Evolutionary conservation across 2,888 invertebrate species (phyloP), one percentile per base, ranked within the genome.

Genomic region (Polymixis lichenea): DNA sequence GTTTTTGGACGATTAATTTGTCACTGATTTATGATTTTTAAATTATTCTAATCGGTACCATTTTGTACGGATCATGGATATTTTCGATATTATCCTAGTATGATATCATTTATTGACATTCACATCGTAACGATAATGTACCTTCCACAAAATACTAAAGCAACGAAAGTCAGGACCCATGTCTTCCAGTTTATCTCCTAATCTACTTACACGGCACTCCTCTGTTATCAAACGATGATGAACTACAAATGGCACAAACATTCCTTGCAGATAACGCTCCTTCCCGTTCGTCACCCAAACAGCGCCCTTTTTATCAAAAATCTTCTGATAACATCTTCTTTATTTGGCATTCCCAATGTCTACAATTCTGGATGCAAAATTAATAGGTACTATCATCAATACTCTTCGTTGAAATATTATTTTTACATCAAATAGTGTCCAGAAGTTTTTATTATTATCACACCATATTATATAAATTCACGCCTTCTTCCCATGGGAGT

Each of bases 231-330:
- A 51, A 22, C 46, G 73, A 58, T 75, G 75, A 66, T 82, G 75
- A 74, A 13, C 38, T 43, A 66, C 55, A 75, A 73, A 85, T 83
- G 69, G 79, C 77, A 78, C 67, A 61, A 76, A 74, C 79, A 78
- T 82, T 78, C 80, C 72, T 65, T 53, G 11, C 28, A 66, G 86
- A 88, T 88, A 84, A 87, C 70, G 58, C 28, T 65, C n/a, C 58
- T 80, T 74, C 82, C 72, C 67, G 78, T 66, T 51, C 51, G 62
- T 79, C 83, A 78, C 65, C 43, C n/a, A 71, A 76, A 77, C 75
- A 55, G 58, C 56, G 75, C 68, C 56, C 43, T 61, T 71, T 75
- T 68, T 72, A 46, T 65, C 38, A 56, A 72, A 67, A 77, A 64
- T 73, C 51, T 60, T 25, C 43, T 60, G 73, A 83, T 83, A 79